A percentile compares a stretch with the other conserved stretches of the same genome.
These are phyloP conservation scores for Brachionus rotundiformis DNA, from an alignment of 1,140 invertebrate species.

Conservation along the genomic window DNA sequence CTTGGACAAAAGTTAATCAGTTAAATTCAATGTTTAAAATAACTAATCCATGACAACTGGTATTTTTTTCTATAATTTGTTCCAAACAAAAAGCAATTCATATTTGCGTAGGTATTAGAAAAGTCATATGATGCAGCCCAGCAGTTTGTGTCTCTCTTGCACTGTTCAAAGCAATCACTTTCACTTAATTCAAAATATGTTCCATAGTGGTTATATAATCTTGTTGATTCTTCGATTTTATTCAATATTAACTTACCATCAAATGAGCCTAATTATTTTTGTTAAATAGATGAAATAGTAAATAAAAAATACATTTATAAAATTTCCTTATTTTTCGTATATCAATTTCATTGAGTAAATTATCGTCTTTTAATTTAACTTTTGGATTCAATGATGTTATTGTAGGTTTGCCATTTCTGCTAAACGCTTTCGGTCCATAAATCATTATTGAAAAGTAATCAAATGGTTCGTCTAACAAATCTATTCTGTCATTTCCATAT, in stretches of 20 bases:
- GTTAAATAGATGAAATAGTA: not conserved
- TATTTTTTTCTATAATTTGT: not conserved
- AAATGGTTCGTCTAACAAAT: not conserved
- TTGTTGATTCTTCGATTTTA: not conserved
- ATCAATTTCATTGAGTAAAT: not conserved
- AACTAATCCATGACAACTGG: not conserved
- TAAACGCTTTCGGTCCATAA: not conserved
- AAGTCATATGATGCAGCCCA: not conserved
- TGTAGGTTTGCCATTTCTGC: not conserved
- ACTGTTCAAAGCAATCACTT: not conserved
- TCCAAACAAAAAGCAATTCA: not conserved
- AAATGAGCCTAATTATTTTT: not conserved
- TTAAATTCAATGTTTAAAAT: not conserved
- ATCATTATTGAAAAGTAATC: not conserved
- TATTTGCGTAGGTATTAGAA: not conserved
- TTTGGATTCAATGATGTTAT: not conserved
- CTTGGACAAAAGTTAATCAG: no score
- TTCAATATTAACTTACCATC: not conserved
- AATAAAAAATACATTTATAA: not conserved
- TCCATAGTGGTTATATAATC: not conserved
- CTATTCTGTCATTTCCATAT: not conserved
- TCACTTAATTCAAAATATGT: not conserved
- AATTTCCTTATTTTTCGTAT: not conserved
- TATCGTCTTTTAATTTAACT: not conserved
- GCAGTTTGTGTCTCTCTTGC: not conserved